These are phyloP conservation scores for Drosophila navojoa DNA, from an alignment of 1,140 invertebrate genomes.

Conservation along the genomic window DNA sequence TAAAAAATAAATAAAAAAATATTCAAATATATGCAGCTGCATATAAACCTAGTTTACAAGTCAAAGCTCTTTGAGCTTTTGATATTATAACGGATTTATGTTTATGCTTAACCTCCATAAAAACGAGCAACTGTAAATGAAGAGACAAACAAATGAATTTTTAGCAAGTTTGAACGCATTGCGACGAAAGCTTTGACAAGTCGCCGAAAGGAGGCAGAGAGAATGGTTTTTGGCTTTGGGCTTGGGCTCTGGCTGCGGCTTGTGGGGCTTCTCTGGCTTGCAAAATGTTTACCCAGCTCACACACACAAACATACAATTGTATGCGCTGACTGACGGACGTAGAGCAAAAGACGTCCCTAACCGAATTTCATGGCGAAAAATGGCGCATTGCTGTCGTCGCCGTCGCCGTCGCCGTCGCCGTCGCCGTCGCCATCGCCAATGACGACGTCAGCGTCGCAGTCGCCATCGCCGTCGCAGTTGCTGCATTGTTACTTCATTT, in stretches of 20 bases:
- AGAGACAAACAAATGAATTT: conserved; percentile 15
- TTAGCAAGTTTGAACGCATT: conserved; percentile 57
- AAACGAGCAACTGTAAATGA: background rate
- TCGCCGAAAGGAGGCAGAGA: conserved; percentile 1
- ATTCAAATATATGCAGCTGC: too few species aligned
- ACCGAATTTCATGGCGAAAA: conserved; percentile 76
- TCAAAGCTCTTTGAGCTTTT: too few species aligned
- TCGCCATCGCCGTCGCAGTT: conserved; percentile 37
- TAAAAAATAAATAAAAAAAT: too few species aligned
- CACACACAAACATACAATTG: conserved; percentile 16
- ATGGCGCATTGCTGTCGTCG: conserved; percentile 80
- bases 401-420: conserved; percentile 47
- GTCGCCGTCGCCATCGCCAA: conserved; percentile 40
- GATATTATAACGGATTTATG: background rate
- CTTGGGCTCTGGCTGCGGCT: conserved; percentile 17
- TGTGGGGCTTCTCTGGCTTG: conserved; percentile 62
- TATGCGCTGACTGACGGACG: conserved; percentile 20
- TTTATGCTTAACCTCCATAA: conserved; percentile 6
- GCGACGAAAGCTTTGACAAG: conserved; percentile 57
- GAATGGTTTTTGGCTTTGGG: conserved; percentile 1
- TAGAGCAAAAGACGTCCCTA: conserved; percentile 50
- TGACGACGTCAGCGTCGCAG: conserved; percentile 26
- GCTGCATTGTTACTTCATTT: conserved; percentile 80
- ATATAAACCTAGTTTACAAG: too few species aligned
- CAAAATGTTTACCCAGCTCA: conserved; percentile 64